Evolutionary conservation across 2,888 invertebrate genomes (phyloP).

Genomic region (Choristoneura rosaceana): DNA sequence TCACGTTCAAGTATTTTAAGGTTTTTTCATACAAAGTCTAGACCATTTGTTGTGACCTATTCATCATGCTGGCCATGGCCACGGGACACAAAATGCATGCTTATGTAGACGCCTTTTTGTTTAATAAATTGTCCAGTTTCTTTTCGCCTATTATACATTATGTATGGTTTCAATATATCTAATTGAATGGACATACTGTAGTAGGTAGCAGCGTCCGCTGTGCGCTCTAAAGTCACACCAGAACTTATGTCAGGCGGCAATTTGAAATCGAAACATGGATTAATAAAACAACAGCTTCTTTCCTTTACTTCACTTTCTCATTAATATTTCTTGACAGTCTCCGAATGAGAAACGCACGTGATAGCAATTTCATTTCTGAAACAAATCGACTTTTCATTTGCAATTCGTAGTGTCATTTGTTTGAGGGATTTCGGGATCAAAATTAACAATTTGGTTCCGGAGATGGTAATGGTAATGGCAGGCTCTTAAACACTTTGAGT

Average conservation of each 20-base stretch:
- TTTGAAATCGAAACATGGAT: conserved; percentile 23
- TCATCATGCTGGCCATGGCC: too few species aligned
- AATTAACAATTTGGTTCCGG: conserved; percentile 7
- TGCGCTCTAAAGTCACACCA: conserved; percentile 15
- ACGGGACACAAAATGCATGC: too few species aligned
- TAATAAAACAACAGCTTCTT: conserved; percentile 37
- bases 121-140: too few species aligned
- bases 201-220: neutral
- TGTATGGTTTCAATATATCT: too few species aligned
- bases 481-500: neutral
- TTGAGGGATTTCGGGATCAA: neutral
- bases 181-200: too few species aligned
- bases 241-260: neutral
- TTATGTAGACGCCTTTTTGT: too few species aligned
- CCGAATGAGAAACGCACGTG: conserved; percentile 38
- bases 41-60: too few species aligned
- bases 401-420: conserved; percentile 27
- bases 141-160: too few species aligned
- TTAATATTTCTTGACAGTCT: conserved; percentile 37
- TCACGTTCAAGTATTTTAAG: neutral
- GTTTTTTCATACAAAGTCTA: too few species aligned
- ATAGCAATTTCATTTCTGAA: conserved; percentile 32
- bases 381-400: conserved; percentile 32
- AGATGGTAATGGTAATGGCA: neutral
- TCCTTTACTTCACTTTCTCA: conserved; percentile 33